phyloP scores from a whole-genome alignment of 2,113 vertebrate genomes.

The Pampusana beccarii region DNA sequence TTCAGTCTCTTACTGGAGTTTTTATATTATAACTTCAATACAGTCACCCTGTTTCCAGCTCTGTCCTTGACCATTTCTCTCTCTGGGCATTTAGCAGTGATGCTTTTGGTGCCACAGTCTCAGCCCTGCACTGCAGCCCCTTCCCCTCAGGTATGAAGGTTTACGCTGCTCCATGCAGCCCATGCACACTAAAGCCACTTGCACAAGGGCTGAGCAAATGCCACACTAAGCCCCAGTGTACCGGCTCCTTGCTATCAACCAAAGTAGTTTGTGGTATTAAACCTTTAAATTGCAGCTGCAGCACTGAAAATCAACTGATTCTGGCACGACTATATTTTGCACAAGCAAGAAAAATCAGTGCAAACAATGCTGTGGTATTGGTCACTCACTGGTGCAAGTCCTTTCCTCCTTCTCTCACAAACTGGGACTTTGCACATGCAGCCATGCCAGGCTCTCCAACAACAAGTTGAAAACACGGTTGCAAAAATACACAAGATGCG shows the following conservation, averaged over 20 bases:
- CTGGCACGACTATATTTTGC: not conserved
- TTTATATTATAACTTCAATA: not conserved
- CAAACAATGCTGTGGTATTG: not conserved
- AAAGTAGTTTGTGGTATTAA: not conserved
- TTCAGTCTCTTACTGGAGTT: not conserved
- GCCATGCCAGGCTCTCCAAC: not conserved
- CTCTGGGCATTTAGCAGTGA: not conserved
- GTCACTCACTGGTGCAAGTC: not conserved
- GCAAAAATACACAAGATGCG: not conserved
- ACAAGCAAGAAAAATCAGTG: not conserved
- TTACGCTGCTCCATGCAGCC: fast-evolving
- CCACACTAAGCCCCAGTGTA: fast-evolving
- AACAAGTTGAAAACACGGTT: not conserved
- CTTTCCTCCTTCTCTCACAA: not conserved
- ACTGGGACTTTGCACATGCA: not conserved
- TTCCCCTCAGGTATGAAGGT: not conserved
- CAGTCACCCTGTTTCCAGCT: not conserved
- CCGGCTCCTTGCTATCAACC: not conserved
- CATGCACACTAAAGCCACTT: not conserved
- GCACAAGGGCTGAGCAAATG: not conserved
- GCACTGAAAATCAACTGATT: not conserved
- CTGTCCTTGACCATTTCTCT: not conserved
- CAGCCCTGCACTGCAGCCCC: not conserved
- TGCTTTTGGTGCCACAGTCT: not conserved
- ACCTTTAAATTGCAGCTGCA: not conserved